A percentile compares a stretch with the other conserved stretches of the same genome.
Conservation (phyloP, 2,888 invertebrate genomes). For the Drosophila diplacantha region DNA sequence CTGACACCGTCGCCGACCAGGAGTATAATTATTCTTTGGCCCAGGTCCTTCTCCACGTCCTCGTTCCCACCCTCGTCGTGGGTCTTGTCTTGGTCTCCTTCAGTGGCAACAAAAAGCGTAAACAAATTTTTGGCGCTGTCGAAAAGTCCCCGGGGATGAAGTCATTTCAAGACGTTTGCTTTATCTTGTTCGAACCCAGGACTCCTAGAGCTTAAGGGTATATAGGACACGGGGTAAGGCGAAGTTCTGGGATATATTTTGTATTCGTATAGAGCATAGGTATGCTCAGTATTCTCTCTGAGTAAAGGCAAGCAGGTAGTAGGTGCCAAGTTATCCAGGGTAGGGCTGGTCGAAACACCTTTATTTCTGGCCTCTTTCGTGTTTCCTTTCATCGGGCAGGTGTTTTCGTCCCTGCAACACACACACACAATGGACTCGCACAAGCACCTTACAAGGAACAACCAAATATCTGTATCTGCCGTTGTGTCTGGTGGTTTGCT, state of each 20-base stretch:
- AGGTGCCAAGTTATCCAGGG: background rate
- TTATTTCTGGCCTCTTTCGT: background rate
- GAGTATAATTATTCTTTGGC: constrained; percentile 29
- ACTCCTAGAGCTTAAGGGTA: background rate
- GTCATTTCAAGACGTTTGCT: constrained; percentile 43
- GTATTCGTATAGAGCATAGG: too few species aligned
- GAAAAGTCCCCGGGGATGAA: constrained; percentile 42
- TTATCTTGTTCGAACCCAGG: constrained; percentile 18
- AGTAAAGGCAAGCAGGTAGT: background rate
- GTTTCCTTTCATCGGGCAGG: constrained; percentile 5
- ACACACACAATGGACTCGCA: background rate
- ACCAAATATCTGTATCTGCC: constrained; percentile 22
- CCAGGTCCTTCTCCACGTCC: background rate
- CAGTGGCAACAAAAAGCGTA: constrained; percentile 23
- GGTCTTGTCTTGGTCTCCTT: background rate
- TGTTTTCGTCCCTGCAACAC: constrained; percentile 4
- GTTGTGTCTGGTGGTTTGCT: constrained; percentile 17
- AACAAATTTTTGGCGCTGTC: constrained; percentile 43
- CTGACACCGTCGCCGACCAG: constrained; percentile 9
- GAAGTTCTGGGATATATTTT: background rate
- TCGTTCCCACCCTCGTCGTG: background rate
- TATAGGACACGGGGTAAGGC: background rate
- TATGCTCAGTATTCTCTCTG: too few species aligned
- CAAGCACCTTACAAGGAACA: constrained; percentile 3
- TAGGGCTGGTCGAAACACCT: background rate